Percentiles rank a stretch among this genome's conserved stretches.
phyloP scores from a whole-genome alignment of 2,797 vertebrate species.

The Allobates femoralis region DNA sequence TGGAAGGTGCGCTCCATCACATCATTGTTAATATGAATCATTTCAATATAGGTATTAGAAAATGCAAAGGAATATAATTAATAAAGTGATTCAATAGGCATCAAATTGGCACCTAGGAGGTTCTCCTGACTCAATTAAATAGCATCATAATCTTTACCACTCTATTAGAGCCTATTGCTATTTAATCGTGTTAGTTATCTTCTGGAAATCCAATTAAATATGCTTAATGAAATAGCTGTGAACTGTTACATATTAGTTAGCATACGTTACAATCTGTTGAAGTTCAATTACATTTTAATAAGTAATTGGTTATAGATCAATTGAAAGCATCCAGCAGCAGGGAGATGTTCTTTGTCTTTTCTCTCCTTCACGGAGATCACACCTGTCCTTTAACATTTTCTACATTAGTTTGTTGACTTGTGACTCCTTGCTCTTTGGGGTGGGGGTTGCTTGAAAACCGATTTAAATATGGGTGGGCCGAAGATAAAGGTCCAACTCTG shows the following conservation, averaged over 20 bases:
- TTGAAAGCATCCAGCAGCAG: constrained; percentile 52
- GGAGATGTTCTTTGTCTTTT: constrained; percentile 37
- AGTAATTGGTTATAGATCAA: constrained; percentile 65
- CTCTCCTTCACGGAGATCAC: constrained; percentile 57
- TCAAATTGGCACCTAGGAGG: constrained; percentile 59
- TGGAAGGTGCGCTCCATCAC: not conserved
- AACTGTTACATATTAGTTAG: constrained; percentile 65
- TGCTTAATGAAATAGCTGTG: constrained; percentile 64
- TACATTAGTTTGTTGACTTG: not conserved
- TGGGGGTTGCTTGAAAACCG: not conserved
- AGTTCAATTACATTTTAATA: constrained; percentile 65
- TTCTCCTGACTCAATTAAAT: constrained; percentile 62
- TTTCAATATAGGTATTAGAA: constrained; percentile 24
- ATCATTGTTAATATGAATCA: not conserved
- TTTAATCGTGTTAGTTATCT: constrained; percentile 65
- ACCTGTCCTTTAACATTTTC: constrained; percentile 6
- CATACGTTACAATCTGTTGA: constrained; percentile 65
- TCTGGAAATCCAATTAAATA: constrained; percentile 64
- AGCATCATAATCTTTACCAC: constrained; percentile 62
- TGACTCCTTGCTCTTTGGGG: not conserved
- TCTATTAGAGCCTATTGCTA: constrained; percentile 64
- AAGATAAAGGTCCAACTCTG: not conserved
- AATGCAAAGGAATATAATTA: constrained; percentile 45
- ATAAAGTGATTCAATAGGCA: constrained; percentile 57
- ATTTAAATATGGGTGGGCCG: too few relatives aligned